Percentiles rank a stretch among this genome's conserved stretches.
These are phyloP conservation scores for Polydrusus cervinus DNA, from an alignment of 2,888 invertebrate species.

Conservation along the genomic window DNA sequence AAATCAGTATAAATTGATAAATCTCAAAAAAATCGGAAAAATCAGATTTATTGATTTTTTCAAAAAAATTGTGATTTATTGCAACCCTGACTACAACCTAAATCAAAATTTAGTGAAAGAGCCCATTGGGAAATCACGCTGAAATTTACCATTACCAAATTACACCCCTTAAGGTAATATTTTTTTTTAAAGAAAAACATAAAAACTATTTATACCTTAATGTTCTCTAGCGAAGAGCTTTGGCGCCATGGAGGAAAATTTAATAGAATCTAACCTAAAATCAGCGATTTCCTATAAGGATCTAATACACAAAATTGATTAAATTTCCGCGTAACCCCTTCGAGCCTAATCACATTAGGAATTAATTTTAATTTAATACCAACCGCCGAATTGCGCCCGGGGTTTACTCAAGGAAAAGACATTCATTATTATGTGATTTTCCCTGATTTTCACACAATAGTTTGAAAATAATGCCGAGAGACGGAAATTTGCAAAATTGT, in stretches of 20 bases:
- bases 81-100: no score
- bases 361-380: constrained; percentile 69
- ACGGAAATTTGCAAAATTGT: not conserved
- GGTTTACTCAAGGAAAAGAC: constrained; percentile 38
- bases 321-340: constrained; percentile 66
- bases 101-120: no score
- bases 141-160: no score
- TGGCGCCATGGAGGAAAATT: constrained; percentile 45
- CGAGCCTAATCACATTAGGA: constrained; percentile 67
- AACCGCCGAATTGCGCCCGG: constrained; percentile 60
- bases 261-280: constrained; percentile 60
- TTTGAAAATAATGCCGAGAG: not conserved
- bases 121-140: no score
- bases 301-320: constrained; percentile 68
- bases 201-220: no score
- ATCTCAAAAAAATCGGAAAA: no score
- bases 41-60: no score
- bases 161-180: no score
- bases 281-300: constrained; percentile 65
- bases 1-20: no score
- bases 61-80: no score
- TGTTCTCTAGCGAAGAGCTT: constrained; percentile 36
- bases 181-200: no score
- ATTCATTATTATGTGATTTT: constrained; percentile 44
- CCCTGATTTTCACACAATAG: constrained; percentile 19